phyloP scores from a whole-genome alignment of 2,797 vertebrate species.

The Pterois miles region DNA sequence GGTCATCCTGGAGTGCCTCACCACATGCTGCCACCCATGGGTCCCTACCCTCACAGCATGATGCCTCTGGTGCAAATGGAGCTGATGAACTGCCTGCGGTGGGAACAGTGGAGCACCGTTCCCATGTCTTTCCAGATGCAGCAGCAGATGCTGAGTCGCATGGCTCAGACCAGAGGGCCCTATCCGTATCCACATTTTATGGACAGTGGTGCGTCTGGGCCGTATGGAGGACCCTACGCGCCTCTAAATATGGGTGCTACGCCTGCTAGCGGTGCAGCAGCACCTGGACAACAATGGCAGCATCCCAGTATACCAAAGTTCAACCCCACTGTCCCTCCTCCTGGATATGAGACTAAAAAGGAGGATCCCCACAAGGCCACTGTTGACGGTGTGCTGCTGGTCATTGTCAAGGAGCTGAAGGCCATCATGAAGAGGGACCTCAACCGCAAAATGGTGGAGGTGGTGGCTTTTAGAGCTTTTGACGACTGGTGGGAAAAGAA shows the following conservation, averaged over 20 bases:
- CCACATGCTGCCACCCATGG: conserved; percentile 88
- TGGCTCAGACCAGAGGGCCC: conserved; percentile 91
- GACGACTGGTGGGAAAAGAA: conserved; percentile 99
- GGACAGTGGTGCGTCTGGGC: conserved; percentile 76
- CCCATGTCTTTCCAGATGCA: conserved; percentile 99
- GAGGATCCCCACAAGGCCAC: conserved; percentile 99
- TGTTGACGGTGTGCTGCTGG: conserved; percentile 93
- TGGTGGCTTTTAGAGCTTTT: conserved; percentile 96
- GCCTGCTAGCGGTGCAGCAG: conserved; percentile 59
- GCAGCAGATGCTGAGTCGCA: conserved; percentile 97
- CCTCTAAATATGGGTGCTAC: conserved; percentile 84
- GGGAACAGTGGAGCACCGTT: conserved; percentile 93
- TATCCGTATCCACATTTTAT: conserved; percentile 92
- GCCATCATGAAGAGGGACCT: conserved; percentile 99
- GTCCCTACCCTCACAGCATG: conserved; percentile 88
- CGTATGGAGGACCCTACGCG: conserved; percentile 88
- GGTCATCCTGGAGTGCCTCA: conserved; percentile 85
- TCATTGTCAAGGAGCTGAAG: conserved; percentile 97
- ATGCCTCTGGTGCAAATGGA: conserved; percentile 94
- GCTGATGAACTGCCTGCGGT: conserved; percentile 90
- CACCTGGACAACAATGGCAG: conserved; percentile 91
- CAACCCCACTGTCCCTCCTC: conserved; percentile 95
- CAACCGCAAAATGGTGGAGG: conserved; percentile 98
- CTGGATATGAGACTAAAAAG: conserved; percentile 93
- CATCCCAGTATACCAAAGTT: conserved; percentile 90